Evolutionary conservation across 2,797 vertebrate species (phyloP).

Genomic region (Paedocypris micromegethes): DNA sequence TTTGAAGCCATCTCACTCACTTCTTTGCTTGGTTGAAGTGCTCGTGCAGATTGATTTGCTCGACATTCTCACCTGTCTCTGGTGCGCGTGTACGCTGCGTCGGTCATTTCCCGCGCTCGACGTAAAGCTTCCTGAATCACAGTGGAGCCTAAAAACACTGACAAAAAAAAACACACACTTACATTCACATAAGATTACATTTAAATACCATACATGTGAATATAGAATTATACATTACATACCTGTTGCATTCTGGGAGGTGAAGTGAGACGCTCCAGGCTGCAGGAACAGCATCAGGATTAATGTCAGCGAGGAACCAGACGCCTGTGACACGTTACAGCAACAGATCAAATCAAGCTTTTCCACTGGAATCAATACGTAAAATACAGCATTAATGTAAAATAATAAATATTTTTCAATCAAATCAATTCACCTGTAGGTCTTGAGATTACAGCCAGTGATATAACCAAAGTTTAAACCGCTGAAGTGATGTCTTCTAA

Average conservation of each 20-base stretch:
- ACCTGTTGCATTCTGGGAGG: conserved; percentile 61
- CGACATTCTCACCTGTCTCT: conserved; percentile 61
- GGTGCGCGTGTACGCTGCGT: conserved; percentile 65
- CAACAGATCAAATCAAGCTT: conserved; percentile 28
- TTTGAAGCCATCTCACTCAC: too few relatives aligned
- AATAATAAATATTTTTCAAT: too few relatives aligned
- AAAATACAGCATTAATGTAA: too few relatives aligned
- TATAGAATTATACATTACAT: conserved; percentile 17
- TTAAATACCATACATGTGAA: background rate
- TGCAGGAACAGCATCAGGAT: conserved; percentile 54
- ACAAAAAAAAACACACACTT: background rate
- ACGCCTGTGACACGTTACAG: conserved; percentile 54
- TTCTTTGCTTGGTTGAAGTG: too few relatives aligned
- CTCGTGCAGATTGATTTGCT: background rate
- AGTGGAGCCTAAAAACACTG: conserved; percentile 60
- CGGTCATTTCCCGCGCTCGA: conserved; percentile 63
- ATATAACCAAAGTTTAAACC: too few relatives aligned
- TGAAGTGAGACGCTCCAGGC: conserved; percentile 43
- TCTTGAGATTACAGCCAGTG: too few relatives aligned
- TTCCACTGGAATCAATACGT: too few relatives aligned
- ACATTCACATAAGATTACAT: too few relatives aligned
- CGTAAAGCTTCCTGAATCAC: conserved; percentile 66
- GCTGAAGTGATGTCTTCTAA: too few relatives aligned
- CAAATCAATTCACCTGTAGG: too few relatives aligned
- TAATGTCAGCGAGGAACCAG: conserved; percentile 43